Evolutionary conservation across 2,113 vertebrate species (phyloP), one percentile per base, ranked within the genome.

Genomic region (Aegithalos caudatus): DNA sequence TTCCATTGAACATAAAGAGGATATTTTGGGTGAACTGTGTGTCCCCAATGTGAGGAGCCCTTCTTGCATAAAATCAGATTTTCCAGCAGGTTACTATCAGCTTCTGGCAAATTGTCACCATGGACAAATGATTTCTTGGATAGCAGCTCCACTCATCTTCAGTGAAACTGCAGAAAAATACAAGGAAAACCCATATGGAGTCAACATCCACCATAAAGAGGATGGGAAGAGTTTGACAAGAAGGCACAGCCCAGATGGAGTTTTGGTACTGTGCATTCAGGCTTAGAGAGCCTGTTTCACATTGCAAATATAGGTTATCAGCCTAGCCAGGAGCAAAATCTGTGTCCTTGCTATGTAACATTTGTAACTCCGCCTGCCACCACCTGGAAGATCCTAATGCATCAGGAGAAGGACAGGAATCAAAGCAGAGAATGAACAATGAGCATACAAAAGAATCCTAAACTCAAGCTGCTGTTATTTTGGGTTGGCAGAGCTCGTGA

Each of bases 181-280:
- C 12, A n/a, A 48, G 23, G 62, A 57, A 70, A 56, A 48, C 22
- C 23, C 60, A 90, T 71, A 60, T n/a, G 65, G 73, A 86, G 35
- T 17, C 67, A 54, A 64, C 31, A 78, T 45, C 35, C 45, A 2
- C n/a, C 37, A 29, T 10, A 6, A 62, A 91, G 44, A n/a, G 13
- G 10, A n/a, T 48, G 57, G 64, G 72, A 90, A 40, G 73, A 51
- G 61, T 92, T 95, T 81, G 56, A 51, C 35, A 37, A 11, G 60
- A 69, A 64, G 91, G 88, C 37, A 37, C 45, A 92, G 25, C 51
- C 86, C 91, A 97, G 94, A 90, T 84, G 86, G 94, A 88, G 17
- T 28, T 90, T 61, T 88, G 79, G 51, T 73, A 19, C 62, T 58
- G 71, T 23, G 80, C 86, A 71, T 40, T 92, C 86, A 94, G 80